Evolutionary conservation across 2,797 vertebrate genomes (phyloP).

Genomic region (Onychomys leucogaster): DNA sequence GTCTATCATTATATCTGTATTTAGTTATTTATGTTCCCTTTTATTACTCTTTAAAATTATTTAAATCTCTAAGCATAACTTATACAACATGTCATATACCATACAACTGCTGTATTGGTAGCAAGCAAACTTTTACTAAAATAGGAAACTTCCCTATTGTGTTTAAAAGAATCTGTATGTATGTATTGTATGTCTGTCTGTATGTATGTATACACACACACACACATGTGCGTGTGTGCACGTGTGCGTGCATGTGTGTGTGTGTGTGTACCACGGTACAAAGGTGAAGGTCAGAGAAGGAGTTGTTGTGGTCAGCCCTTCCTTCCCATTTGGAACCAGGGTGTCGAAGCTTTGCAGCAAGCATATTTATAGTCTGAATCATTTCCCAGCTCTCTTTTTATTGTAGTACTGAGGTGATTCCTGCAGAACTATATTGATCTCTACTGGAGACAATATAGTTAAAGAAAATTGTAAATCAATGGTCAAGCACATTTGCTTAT

Average conservation of each 20-base stretch:
- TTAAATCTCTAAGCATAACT: neutral
- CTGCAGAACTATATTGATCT: neutral
- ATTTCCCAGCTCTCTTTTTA: neutral
- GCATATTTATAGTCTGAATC: neutral
- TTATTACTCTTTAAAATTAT: neutral
- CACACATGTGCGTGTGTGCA: too few relatives aligned
- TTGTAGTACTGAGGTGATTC: neutral
- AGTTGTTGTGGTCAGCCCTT: neutral
- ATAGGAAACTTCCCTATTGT: neutral
- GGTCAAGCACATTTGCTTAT: neutral
- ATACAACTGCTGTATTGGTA: too few relatives aligned
- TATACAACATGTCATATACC: neutral
- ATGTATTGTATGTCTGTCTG: neutral
- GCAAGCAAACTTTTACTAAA: neutral
- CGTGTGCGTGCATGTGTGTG: too few relatives aligned
- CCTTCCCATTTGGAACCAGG: neutral
- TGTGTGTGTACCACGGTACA: neutral
- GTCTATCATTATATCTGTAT: neutral
- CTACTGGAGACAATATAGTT: neutral
- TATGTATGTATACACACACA: too few relatives aligned
- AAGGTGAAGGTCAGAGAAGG: neutral
- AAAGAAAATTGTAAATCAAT: neutral
- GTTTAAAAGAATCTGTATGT: neutral
- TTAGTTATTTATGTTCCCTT: neutral
- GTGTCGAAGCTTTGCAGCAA: neutral